Evolutionary conservation across 2,113 vertebrate species (phyloP), one percentile per base, ranked within the genome.

Genomic region (Barbus barbus): DNA sequence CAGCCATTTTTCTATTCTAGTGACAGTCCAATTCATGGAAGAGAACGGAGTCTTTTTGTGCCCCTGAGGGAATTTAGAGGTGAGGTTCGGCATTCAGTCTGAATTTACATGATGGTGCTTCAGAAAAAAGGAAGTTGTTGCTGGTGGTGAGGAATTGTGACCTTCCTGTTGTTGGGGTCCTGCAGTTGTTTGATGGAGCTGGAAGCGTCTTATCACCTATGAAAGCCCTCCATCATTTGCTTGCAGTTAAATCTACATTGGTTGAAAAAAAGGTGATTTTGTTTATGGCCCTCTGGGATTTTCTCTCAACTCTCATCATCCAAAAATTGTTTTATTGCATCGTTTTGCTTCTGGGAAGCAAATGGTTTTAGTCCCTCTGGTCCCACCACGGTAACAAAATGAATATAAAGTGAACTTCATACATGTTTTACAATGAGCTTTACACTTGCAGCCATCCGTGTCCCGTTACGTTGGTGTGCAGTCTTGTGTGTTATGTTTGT

Each of bases 1-100:
- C 46, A 72, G 85, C 86, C 28, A 44, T 83, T 86, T 87, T 86
- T 81, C 84, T 82, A 56, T 26, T 67, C 78, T 78, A 73, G 63
- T 77, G 53, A 71, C 74, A 67, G 78, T 31, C 60, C 26, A 67
- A 81, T 67, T 81, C 78, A 67, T 81, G 38, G 5, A 51, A 33
- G 31, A 82, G 31, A 81, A 80, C 60, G 51, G 78, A 81, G 46
- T 46, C 80, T 56, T 56, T 82, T 36, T 82, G 31, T 72, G 44
- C 24, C 61, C 60, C 26, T 6, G n/a, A 14, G 73, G 61, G 41
- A 81, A 48, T 81, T 14, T 51, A 48, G 44, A 81, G 61, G 60
- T 67, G 61, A 79, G 16, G 24, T 46, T 28, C 38, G 2, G 58
- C 58, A 12, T 28, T 67, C 18, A 33, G 18, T 80, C 78, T n/a